Conservation (phyloP, 1,140 invertebrate genomes). For the Diachasma alloeum region DNA sequence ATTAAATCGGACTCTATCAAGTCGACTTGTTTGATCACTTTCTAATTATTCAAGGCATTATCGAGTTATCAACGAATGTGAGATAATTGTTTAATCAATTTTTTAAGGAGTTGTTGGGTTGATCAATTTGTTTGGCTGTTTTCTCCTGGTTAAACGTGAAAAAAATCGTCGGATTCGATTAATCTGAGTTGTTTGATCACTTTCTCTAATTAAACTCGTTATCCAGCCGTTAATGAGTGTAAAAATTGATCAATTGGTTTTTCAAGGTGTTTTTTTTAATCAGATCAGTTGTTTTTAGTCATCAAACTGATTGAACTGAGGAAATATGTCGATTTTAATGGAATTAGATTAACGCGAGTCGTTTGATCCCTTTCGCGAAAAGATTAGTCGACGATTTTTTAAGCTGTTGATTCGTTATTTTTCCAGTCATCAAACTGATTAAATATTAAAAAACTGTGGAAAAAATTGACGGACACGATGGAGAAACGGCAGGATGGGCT, state of each 20-base stretch:
- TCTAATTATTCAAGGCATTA: background rate
- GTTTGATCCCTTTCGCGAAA: too few relatives aligned
- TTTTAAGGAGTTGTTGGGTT: background rate
- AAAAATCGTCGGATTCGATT: background rate
- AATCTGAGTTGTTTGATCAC: background rate
- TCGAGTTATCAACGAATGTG: background rate
- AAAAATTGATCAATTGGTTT: too few relatives aligned
- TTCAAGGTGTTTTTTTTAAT: background rate
- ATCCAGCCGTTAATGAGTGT: background rate
- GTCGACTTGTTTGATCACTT: background rate
- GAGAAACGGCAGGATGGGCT: slow-evolving; percentile 58
- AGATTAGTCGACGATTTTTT: background rate
- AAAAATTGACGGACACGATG: slow-evolving; percentile 41
- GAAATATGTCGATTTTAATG: too few relatives aligned
- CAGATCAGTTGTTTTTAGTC: background rate
- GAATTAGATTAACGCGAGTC: too few relatives aligned
- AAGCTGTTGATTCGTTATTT: background rate
- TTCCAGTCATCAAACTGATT: background rate
- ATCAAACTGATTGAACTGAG: too few relatives aligned
- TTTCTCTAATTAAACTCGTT: background rate
- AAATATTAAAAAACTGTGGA: background rate
- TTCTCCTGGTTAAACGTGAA: background rate
- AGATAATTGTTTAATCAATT: background rate
- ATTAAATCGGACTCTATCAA: background rate
- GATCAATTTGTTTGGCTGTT: background rate